phyloP scores from a whole-genome alignment of 2,888 invertebrate species.

The Calephelis perditalis region DNA sequence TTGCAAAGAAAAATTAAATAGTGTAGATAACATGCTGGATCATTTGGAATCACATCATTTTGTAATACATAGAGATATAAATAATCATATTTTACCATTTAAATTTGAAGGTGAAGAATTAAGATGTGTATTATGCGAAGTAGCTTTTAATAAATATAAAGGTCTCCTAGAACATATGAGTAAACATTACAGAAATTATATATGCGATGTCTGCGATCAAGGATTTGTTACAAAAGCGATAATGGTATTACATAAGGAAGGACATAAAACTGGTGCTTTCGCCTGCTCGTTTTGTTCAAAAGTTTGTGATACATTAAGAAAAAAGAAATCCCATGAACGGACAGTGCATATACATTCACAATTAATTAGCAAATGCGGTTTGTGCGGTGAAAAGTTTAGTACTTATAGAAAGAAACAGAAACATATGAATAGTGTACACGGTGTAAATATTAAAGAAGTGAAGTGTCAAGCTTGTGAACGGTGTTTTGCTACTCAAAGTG shows the following conservation, averaged over 20 bases:
- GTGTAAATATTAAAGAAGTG: conserved; percentile 26
- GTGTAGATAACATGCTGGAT: conserved; percentile 34
- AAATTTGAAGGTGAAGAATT: conserved; percentile 37
- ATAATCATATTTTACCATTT: conserved; percentile 43
- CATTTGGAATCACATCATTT: conserved; percentile 40
- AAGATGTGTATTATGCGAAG: conserved; percentile 35
- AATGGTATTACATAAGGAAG: conserved; percentile 22
- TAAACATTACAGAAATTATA: conserved; percentile 39
- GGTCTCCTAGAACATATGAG: conserved; percentile 42
- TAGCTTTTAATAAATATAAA: conserved; percentile 36
- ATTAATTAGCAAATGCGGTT: conserved; percentile 39
- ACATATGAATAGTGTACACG: conserved; percentile 36
- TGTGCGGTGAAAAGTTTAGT: conserved; percentile 29
- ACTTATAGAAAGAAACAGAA: conserved; percentile 25
- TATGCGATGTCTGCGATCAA: conserved; percentile 37
- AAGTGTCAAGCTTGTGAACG: conserved; percentile 39
- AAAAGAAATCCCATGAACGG: conserved; percentile 34
- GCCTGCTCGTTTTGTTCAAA: conserved; percentile 35
- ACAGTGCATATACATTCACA: conserved; percentile 23
- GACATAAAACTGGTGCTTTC: conserved; percentile 31
- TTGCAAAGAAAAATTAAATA: conserved; percentile 34
- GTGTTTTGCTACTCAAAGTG: conserved; percentile 45
- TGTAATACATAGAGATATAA: conserved; percentile 36
- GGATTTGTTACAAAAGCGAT: conserved; percentile 34
- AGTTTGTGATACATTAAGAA: conserved; percentile 32